Base-by-base conservation (phyloP, 2,113 vertebrate species). In the Phrynosoma platyrhinos region DNA sequence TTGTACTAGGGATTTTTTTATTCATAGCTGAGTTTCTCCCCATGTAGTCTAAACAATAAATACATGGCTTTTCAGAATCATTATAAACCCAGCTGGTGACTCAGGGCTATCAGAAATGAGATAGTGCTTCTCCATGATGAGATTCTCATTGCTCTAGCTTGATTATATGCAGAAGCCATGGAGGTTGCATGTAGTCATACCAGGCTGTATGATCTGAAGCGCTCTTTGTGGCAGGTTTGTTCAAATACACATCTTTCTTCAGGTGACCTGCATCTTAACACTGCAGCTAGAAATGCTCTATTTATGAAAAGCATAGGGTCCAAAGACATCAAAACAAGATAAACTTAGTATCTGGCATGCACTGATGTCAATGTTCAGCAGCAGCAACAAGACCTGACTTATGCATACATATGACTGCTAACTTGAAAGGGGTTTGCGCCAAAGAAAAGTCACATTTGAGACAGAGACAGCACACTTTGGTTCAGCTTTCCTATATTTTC, bases 351-450 rank as follows among this genome's bases (percentile, higher is more conserved):
- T 52, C 40, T 32, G 27, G 25, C 71, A 52, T 71, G 68, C n/a
- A 20, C 47, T 32, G 53, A 76, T 42, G 69, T 58, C 36, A n/a
- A 75, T 64, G 69, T 87, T 30, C 30, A 74, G 36, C 69, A 58
- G 36, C n/a, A 62, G 25, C 68, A 80, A 12, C 18, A 58, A 84
- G 32, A 64, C 72, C 72, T 58, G 20, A 42, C 72, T 85, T 53
- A 66, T 32, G 79, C 40, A 58, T 64, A 42, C 18, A 42, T 32
- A 42, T 30, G 79, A 5, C 18, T 32, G 36, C 75, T 76, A 75
- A 66, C 55, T 76, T 87, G 55, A 87, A 87, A 82, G 62, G 74
- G 42, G 18, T 32, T 68, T 18, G 13, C 55, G 30, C 72, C 53
- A 42, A 53, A 85, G 72, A 42, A 76, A 62, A 77, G 77, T 12